Percentiles rank a stretch among this genome's conserved stretches.
Conservation (phyloP, 2,888 invertebrate genomes). For the Chromoteleia sp. region DNA sequence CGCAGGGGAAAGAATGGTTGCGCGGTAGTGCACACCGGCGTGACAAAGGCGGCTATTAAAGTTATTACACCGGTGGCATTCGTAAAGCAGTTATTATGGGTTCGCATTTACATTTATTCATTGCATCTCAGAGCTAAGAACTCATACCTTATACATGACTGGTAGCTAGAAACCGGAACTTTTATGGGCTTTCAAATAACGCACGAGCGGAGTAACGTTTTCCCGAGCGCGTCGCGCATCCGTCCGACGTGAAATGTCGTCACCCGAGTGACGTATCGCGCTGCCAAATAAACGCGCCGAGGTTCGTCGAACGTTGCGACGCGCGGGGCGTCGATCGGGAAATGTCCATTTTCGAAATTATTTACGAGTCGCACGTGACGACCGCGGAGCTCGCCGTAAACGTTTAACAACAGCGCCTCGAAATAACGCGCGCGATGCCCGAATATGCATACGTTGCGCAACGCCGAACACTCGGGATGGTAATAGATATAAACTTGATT, state of each 20-base stretch:
- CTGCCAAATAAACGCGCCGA: conserved; percentile 17
- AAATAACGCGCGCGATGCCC: conserved; percentile 1
- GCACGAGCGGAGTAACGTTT: conserved; percentile 70
- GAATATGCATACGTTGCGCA: conserved; percentile 42
- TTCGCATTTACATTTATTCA: conserved; percentile 82
- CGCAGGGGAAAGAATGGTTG: conserved; percentile 6
- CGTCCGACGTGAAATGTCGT: conserved; percentile 50
- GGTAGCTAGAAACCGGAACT: conserved; percentile 75
- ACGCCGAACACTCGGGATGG: conserved; percentile 22
- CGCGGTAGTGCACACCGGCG: conserved; percentile 26
- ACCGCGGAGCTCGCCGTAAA: conserved; percentile 4
- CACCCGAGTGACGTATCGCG: conserved; percentile 26
- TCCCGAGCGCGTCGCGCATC: conserved; percentile 51
- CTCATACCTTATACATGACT: conserved; percentile 78
- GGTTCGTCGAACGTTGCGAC: conserved; percentile 25
- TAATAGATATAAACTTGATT: conserved; percentile 56
- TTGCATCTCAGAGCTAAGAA: conserved; percentile 72
- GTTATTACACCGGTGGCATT: conserved; percentile 79
- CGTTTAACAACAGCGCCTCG: conserved; percentile 18
- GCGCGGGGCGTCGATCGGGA: conserved; percentile 1
- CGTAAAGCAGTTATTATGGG: conserved; percentile 81
- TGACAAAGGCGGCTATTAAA: conserved; percentile 81
- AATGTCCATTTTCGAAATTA: conserved; percentile 43
- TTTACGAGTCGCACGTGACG: conserved; percentile 36
- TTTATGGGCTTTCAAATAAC: conserved; percentile 75